Evolutionary conservation across 1,140 invertebrate genomes (phyloP), one percentile per base, ranked within the genome.

Genomic region (Monochamus saltuarius): DNA sequence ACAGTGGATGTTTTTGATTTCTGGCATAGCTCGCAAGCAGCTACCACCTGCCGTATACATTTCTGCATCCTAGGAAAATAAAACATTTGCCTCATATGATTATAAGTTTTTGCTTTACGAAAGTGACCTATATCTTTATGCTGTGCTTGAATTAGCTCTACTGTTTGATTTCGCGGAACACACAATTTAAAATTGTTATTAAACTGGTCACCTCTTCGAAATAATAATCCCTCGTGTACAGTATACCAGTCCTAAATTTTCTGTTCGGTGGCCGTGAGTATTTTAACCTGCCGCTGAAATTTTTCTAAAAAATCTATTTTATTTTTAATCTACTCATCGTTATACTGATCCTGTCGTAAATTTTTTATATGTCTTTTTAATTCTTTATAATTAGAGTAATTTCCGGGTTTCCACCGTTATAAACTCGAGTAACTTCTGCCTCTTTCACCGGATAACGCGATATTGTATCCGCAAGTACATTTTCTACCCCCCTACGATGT

Each of bases 21-120:
- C 50, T 50, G 55, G 16, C 55, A 57, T 16, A 57, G 36, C n/a
- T 57, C 43, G 37, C 55, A 57, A 45, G 37, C 40, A 46, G 37
- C 40, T 10, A 45, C 53, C 10, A 55, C 34, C 6, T 55, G n/a
- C 11, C 53, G 13, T 37, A 55, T 29, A 13, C n/a, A 11, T 38
- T 52, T 52, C 16, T 35, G 19, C 38, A 55, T 55, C 46, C 46
- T 40, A 19, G 53, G 53, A 37, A 37, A 55, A 37, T 16, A 55
- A 35, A 55, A 55, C 7, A n/a, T 45, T 4, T 19, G 39, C 16
- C 38, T 14, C 17, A 56, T 43, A 40, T 40, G 14, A 3, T 17
- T 7, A 56, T 56, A 56, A 3, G 38, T 43, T 45, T 56, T 56
- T 17, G 11, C 13, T n/a, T 45, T 43, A 11, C 40, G 40, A n/a